Percentiles rank a stretch among this genome's conserved stretches.
Evolutionary conservation across 2,797 vertebrate genomes (phyloP).

Genomic region (Xiphorhynchus erythropygius): DNA sequence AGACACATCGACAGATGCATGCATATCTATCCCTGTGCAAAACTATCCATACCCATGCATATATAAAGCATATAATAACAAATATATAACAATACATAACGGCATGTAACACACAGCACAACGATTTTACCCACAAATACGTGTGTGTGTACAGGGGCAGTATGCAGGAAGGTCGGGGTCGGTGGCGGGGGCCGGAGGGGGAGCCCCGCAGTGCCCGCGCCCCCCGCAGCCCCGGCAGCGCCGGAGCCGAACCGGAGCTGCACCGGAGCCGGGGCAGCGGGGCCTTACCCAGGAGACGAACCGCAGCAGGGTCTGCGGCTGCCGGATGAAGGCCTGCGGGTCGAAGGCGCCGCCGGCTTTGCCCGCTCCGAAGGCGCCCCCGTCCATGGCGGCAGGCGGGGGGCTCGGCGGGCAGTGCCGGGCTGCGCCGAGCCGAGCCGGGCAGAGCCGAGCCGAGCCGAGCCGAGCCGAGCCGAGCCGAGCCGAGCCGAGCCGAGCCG

Average conservation of each 20-base stretch:
- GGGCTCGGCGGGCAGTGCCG: constrained; percentile 17
- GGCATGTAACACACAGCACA: not conserved
- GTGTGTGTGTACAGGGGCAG: not conserved
- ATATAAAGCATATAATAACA: not conserved
- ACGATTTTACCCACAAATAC: accelerated
- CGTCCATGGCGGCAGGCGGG: constrained; percentile 80
- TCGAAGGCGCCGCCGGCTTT: constrained; percentile 96
- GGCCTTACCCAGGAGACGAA: constrained; percentile 85
- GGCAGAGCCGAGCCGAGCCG: not conserved
- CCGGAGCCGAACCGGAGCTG: not conserved
- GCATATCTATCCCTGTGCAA: too few species aligned
- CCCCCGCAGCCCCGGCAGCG: not conserved
- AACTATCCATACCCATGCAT: not conserved
- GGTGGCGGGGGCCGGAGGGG: not conserved
- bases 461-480: not conserved
- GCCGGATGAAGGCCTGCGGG: constrained; percentile 89
- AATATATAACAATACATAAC: not conserved
- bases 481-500: not conserved
- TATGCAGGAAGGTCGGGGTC: not conserved
- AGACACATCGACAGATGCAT: not conserved
- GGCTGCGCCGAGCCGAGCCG: not conserved
- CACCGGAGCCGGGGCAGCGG: not conserved
- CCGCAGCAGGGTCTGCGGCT: constrained; percentile 91
- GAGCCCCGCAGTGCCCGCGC: not conserved
- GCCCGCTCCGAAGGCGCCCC: constrained; percentile 92